Evolutionary conservation across 1,140 invertebrate species (phyloP), one percentile per base, ranked within the genome.

Genomic region (Wiebesia pumilae): DNA sequence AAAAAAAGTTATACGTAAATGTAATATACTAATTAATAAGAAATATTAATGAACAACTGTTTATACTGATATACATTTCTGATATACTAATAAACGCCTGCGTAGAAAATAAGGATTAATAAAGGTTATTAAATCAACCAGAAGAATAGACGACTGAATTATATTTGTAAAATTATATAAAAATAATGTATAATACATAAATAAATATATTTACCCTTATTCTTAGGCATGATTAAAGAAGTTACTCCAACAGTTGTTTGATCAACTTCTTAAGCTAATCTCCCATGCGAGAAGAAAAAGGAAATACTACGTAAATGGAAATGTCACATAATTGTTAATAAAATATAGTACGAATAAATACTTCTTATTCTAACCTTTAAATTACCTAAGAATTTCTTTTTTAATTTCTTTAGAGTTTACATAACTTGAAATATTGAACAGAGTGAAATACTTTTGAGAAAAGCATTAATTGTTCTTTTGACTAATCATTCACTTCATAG

Each of bases 171-270:
- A 33, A 78, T 54, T 30, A 54, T 10, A 27, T n/a, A 69, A 24
- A 33, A 83, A 38, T 75, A 33, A 75, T 71, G 43, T 43, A 43
- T 24, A 43, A 38, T 38, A 43, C 1, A 43, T 75, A 75, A 75
- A 75, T 67, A 78, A 77, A 65, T 27, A 6, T 43, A 88, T 88
- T 89, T 88, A 93, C 93, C 96, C 93, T 96, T 96, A 95, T 96
- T 96, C 93, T 96, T 96, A 93, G 96, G 96, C 96, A 96, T 96
- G 90, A 91, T 95, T 86, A 40, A 75, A 10, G 24, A 12, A 81
- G 3, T 86, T 83, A 43, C 40, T 67, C 85, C 47, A 86, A 83
- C 85, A 86, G 80, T 82, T 86, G 80, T 86, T 58, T 86, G 40
- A 77, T 78, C 54, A 83, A 33, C 58, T 67, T 58, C 38, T 65